Percentiles rank a stretch among this genome's conserved stretches.
Conservation (phyloP, 1,140 invertebrate species). For the Heliconius hewitsoni region DNA sequence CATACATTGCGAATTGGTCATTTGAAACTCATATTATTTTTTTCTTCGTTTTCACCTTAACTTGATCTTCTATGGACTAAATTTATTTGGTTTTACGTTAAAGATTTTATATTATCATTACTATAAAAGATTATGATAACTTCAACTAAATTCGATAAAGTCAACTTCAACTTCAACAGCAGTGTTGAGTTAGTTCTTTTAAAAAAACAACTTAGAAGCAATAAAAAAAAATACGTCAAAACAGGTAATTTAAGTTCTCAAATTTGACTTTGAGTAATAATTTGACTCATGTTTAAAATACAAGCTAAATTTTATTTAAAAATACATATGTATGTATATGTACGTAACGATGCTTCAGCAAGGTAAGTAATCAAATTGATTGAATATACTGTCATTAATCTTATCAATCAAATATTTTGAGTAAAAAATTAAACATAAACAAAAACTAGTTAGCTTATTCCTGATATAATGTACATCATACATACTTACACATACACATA, state of each 20-base stretch:
- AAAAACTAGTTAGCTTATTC: background rate
- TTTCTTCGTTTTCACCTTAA: background rate
- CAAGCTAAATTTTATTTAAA: no score
- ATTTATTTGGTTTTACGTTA: no score
- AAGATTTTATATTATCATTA: no score
- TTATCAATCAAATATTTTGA: background rate
- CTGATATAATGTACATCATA: background rate
- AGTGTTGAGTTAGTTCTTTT: no score
- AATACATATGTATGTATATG: background rate
- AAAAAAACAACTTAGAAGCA: no score
- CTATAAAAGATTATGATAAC: no score
- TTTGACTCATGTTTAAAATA: no score
- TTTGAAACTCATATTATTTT: background rate
- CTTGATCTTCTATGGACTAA: background rate
- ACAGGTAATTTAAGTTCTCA: no score
- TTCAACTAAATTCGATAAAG: no score
- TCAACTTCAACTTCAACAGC: no score
- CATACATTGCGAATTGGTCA: background rate
- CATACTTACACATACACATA: background rate
- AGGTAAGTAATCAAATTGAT: background rate
- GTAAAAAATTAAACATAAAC: background rate
- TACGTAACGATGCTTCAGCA: background rate
- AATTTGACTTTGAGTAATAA: no score
- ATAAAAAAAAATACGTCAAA: no score
- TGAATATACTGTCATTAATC: constrained; percentile 1